These are phyloP conservation scores for Heliconius hortense DNA, from an alignment of 2,888 invertebrate genomes.

Conservation along the genomic window DNA sequence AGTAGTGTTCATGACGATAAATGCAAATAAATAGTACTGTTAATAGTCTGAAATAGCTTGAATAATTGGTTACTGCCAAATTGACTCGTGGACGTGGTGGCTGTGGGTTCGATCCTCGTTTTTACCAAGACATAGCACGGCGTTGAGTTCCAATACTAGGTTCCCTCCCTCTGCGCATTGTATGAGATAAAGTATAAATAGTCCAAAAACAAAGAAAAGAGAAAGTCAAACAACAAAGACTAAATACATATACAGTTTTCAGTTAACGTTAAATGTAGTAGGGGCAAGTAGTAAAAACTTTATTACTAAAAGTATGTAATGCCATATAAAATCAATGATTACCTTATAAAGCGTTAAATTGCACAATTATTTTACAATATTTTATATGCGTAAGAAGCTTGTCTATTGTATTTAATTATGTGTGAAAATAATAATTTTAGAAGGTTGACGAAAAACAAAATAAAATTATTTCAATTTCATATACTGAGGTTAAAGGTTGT, in stretches of 20 bases:
- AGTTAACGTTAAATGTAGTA: neutral
- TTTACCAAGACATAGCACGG: neutral
- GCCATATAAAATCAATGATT: neutral
- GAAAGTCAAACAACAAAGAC: neutral
- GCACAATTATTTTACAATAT: conserved; percentile 3
- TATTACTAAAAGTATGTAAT: neutral
- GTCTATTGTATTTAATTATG: conserved; percentile 42
- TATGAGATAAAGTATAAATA: too few species aligned
- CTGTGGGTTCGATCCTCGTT: neutral
- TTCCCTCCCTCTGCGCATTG: too few species aligned
- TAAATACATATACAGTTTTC: neutral
- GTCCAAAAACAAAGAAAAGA: too few species aligned
- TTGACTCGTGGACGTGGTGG: too few species aligned
- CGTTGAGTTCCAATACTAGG: neutral
- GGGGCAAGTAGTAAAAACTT: neutral
- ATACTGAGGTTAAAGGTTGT: neutral
- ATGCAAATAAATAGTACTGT: neutral
- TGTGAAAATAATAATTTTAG: too few species aligned
- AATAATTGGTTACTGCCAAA: too few species aligned
- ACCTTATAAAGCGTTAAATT: conserved; percentile 9
- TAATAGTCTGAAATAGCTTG: neutral
- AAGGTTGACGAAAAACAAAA: conserved; percentile 36
- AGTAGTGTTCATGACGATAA: neutral
- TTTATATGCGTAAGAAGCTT: conserved; percentile 25
- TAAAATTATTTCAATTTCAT: neutral